Conservation (phyloP, 2,888 invertebrate genomes). For the Coenonympha arcania region DNA sequence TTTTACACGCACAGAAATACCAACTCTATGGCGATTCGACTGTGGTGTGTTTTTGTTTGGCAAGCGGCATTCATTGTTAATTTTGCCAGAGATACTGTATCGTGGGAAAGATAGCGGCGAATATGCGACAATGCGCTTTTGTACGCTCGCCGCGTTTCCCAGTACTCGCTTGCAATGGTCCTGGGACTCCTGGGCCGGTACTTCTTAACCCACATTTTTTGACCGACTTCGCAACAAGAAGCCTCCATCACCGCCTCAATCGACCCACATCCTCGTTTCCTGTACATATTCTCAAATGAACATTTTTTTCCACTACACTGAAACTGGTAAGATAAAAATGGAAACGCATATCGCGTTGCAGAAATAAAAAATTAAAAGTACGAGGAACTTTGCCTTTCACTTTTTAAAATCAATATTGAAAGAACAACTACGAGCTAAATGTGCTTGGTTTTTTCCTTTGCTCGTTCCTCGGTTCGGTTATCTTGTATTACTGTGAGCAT, state of each 20-base stretch:
- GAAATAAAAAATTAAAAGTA: slow-evolving; percentile 14
- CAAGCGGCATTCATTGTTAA: slow-evolving; percentile 16
- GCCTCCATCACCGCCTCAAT: slow-evolving; percentile 22
- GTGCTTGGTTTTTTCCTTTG: neutral
- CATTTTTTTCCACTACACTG: neutral
- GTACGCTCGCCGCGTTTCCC: slow-evolving; percentile 38
- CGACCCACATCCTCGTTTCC: slow-evolving; percentile 22
- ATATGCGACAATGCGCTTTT: slow-evolving; percentile 62
- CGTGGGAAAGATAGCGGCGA: slow-evolving; percentile 58
- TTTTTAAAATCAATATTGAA: slow-evolving; percentile 3
- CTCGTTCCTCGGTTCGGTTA: neutral
- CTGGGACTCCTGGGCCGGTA: slow-evolving; percentile 19
- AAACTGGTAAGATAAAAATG: slow-evolving; percentile 7
- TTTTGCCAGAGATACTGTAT: slow-evolving; percentile 23
- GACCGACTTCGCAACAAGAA: slow-evolving; percentile 19
- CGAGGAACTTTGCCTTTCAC: neutral
- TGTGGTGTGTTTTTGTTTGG: slow-evolving; percentile 11
- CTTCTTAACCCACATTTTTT: slow-evolving; percentile 19
- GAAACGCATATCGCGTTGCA: slow-evolving; percentile 1
- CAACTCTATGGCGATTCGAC: slow-evolving; percentile 3
- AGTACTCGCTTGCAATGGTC: slow-evolving; percentile 25
- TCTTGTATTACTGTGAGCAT: neutral
- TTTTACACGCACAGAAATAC: neutral
- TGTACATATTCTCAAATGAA: slow-evolving; percentile 17
- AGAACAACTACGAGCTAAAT: neutral